Evolutionary conservation across 1,140 invertebrate species (phyloP), one percentile per base, ranked within the genome.

Genomic region (Berghia stephanieae): DNA sequence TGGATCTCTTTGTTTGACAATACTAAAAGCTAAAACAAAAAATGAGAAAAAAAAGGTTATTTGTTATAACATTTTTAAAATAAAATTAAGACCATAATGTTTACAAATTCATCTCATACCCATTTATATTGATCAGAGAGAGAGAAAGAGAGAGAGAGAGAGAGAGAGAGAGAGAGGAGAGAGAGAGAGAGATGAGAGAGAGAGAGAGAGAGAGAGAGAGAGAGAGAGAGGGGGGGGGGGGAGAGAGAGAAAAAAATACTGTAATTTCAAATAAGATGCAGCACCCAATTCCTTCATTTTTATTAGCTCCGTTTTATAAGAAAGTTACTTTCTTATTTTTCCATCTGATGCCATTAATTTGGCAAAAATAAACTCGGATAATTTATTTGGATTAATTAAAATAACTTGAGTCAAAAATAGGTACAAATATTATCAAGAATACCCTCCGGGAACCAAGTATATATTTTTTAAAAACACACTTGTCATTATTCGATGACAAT

Each of bases 21-120:
- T 75, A 27, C 72, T 75, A 31, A 75, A 75, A 24, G 72, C 72
- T 75, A 44, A 27, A 18, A 40, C n/a, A n/a, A n/a, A n/a, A n/a
- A n/a, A n/a, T n/a, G n/a, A n/a, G n/a, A n/a, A n/a, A n/a, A n/a
- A n/a, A n/a, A n/a, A n/a, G n/a, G n/a, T n/a, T n/a, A n/a, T n/a
- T n/a, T n/a, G n/a, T n/a, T n/a, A n/a, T n/a, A n/a, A n/a, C n/a
- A n/a, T n/a, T n/a, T n/a, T n/a, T n/a, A n/a, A n/a, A n/a, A n/a
- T n/a, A n/a, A n/a, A n/a, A n/a, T n/a, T n/a, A n/a, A n/a, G n/a
- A n/a, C n/a, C n/a, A n/a, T n/a, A n/a, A n/a, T n/a, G n/a, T n/a
- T n/a, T n/a, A n/a, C n/a, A n/a, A n/a, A n/a, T n/a, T n/a, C n/a
- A n/a, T n/a, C n/a, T n/a, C n/a, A n/a, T n/a, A n/a, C n/a, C n/a